Base-by-base conservation (phyloP, 2,888 invertebrate genomes). In the Agapostemon virescens region DNA sequence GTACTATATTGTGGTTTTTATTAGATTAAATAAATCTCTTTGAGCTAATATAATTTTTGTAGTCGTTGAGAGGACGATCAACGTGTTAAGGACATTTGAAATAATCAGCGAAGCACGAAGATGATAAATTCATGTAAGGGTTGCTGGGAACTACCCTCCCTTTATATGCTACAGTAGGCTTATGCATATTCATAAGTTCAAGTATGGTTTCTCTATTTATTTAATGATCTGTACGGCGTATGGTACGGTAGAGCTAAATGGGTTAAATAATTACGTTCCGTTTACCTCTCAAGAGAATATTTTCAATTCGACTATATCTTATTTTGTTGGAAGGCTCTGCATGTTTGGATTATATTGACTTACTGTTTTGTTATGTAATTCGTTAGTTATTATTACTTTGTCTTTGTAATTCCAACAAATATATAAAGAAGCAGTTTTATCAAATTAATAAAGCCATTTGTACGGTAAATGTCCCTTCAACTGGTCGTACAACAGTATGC, bases 111-210 rank as follows among this genome's bases (percentile, higher is more conserved):
- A 45, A n/a, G n/a, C 3, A 11, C 49, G 11, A 49, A 49, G n/a
- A 49, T 49, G 9, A 49, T 49, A 49, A 49, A 49, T 49, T 49
- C 49, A 11, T 49, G 49, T 49, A 49, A 49, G 49, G 26, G 38
- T 55, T 55, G 23, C 45, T n/a, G n/a, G 49, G n/a, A n/a, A 49
- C 49, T 49, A 49, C 49, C n/a, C 49, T 49, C n/a, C 49, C 49
- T 9, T 9, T 49, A 49, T 49, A 49, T 45, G n/a, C 9, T 9
- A 45, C 45, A 45, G 45, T n/a, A n/a, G 9, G n/a, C 49, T n/a
- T 17, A 49, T 49, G n/a, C 49, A 49, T 49, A 49, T 49, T 49
- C 49, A 49, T 49, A 49, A n/a, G 2, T 11, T 49, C 7, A n/a
- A 49, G n/a, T 49, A 49, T 49, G 49, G n/a, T 49, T 49, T 9